phyloP scores from a whole-genome alignment of 1,140 invertebrate genomes.

The Eulimnadia texana region DNA sequence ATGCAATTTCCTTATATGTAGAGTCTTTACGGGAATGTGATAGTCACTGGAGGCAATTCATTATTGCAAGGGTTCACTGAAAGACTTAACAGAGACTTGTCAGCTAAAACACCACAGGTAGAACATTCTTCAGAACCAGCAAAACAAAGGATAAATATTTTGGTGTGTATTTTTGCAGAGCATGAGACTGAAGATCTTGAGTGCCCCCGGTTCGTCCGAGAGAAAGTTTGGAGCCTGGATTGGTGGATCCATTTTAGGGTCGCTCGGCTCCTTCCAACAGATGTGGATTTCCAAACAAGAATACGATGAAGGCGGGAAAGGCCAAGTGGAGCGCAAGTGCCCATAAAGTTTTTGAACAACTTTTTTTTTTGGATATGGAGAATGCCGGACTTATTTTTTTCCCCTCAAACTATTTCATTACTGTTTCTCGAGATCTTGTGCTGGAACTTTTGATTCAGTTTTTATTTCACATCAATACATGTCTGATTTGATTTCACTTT shows the following conservation, averaged over 20 bases:
- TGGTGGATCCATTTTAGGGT: slow-evolving; percentile 87
- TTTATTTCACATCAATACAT: no score
- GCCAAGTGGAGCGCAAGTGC: slow-evolving; percentile 83
- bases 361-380: no score
- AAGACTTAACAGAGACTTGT: slow-evolving; percentile 72
- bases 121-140: no score
- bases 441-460: no score
- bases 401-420: no score
- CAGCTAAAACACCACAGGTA: slow-evolving; percentile 67
- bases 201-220: slow-evolving; percentile 66
- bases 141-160: no score
- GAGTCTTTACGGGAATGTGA: slow-evolving; percentile 69
- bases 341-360: slow-evolving; percentile 48
- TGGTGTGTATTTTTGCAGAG: no score
- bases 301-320: slow-evolving; percentile 86
- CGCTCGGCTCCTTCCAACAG: slow-evolving; percentile 89
- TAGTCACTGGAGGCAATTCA: slow-evolving; percentile 78
- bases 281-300: slow-evolving; percentile 97
- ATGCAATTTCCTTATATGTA: slow-evolving; percentile 15
- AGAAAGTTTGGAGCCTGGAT: slow-evolving; percentile 88
- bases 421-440: no score
- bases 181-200: slow-evolving; percentile 72
- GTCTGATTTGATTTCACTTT: no score
- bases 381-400: no score
- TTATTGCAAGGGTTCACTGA: slow-evolving; percentile 73